These are phyloP conservation scores for Nothobranchius furzeri DNA, from an alignment of 2,113 vertebrate genomes.

Conservation along the genomic window DNA sequence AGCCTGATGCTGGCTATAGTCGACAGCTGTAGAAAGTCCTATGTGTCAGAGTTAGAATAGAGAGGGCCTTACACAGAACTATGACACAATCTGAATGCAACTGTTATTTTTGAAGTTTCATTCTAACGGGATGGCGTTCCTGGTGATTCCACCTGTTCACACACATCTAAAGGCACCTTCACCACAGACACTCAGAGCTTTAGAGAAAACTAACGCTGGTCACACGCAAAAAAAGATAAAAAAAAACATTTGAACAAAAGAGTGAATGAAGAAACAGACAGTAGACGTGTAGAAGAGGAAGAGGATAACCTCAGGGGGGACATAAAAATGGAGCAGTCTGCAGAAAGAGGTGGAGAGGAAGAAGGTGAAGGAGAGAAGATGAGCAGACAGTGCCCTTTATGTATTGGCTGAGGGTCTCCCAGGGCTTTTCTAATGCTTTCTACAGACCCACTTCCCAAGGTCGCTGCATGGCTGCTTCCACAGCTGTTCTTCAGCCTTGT, in stretches of 20 bases:
- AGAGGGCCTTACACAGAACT: too few relatives aligned
- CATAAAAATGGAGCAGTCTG: conserved; percentile 72
- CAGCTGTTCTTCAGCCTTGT: conserved; percentile 76
- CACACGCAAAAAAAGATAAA: conserved; percentile 24
- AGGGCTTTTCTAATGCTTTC: conserved; percentile 78
- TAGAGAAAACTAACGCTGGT: conserved; percentile 23
- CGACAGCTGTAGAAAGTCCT: background rate
- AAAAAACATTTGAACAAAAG: conserved; percentile 55
- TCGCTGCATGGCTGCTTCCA: conserved; percentile 69
- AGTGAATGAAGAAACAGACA: conserved; percentile 74
- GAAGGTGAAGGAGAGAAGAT: conserved; percentile 70
- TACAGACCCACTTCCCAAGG: conserved; percentile 78
- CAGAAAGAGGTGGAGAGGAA: conserved; percentile 64
- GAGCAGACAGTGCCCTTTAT: conserved; percentile 74
- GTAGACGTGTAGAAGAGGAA: conserved; percentile 73
- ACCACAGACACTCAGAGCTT: conserved; percentile 20
- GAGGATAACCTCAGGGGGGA: conserved; percentile 71
- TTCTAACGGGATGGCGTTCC: too few relatives aligned
- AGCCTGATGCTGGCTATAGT: background rate
- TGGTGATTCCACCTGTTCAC: conserved; percentile 30
- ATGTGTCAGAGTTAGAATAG: too few relatives aligned
- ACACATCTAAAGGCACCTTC: conserved; percentile 23
- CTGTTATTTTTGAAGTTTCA: too few relatives aligned
- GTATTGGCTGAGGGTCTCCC: conserved; percentile 71
- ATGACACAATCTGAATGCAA: too few relatives aligned